phyloP scores from a whole-genome alignment of 2,113 vertebrate species.

The Gallinago paraguaiae region DNA sequence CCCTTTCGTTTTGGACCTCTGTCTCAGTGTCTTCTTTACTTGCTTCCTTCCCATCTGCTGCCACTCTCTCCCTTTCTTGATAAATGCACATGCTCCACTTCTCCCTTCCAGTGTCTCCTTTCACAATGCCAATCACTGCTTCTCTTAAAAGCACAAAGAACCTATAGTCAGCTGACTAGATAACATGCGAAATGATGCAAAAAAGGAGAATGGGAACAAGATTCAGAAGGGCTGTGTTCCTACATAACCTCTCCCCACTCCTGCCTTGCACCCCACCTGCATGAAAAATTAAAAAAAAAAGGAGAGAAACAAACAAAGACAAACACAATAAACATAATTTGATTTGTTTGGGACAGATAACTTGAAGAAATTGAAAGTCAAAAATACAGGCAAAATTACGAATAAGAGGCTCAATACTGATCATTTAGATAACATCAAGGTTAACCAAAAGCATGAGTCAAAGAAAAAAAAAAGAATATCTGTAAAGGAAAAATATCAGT shows the following conservation, averaged over 20 bases:
- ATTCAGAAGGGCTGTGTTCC: neutral
- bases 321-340: neutral
- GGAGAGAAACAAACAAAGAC: neutral
- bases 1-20: neutral
- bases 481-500: neutral
- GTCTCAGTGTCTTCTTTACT: neutral
- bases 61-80: neutral
- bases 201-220: neutral
- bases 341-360: neutral
- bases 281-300: neutral
- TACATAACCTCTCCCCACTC: neutral
- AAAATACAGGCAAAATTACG: neutral
- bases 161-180: neutral
- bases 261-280: neutral
- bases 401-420: neutral
- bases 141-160: neutral
- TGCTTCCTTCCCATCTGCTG: neutral
- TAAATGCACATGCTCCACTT: neutral
- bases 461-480: neutral
- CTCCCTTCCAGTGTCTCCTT: neutral
- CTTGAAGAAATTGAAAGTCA: neutral
- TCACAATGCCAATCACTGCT: neutral
- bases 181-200: neutral
- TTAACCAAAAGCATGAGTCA: neutral
- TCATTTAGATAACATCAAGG: neutral